Conservation (phyloP, 2,888 invertebrate genomes). For the Cantharis lateralis region DNA sequence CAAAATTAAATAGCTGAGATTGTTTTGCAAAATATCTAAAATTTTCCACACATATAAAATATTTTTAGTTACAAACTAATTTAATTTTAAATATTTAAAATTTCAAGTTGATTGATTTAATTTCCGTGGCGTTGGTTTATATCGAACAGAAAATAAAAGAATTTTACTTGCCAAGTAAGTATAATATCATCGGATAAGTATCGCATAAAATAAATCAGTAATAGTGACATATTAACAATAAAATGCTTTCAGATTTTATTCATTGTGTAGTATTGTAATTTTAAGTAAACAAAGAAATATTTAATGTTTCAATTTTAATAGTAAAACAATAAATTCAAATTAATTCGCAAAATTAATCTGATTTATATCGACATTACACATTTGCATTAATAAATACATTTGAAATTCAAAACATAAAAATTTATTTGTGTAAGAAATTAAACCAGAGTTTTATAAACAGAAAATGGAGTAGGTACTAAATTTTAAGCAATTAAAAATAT, state of each 20-base stretch:
- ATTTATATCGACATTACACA: background rate
- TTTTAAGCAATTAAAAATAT: background rate
- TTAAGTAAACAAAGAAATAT: background rate
- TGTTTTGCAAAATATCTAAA: background rate
- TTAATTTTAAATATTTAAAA: background rate
- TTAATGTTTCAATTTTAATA: background rate
- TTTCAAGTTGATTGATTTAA: background rate
- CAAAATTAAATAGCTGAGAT: background rate
- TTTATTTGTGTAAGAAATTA: background rate
- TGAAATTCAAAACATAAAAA: background rate
- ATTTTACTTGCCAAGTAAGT: background rate
- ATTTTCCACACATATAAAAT: background rate
- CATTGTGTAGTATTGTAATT: background rate
- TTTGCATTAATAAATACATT: background rate
- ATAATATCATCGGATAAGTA: background rate
- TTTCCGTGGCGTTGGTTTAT: background rate
- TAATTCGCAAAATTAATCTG: background rate
- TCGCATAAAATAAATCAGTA: background rate
- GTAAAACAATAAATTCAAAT: background rate
- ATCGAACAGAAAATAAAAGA: background rate
- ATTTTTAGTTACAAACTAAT: background rate
- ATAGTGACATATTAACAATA: background rate
- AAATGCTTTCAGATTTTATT: background rate
- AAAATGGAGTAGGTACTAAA: background rate
- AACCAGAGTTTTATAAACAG: background rate